Evolutionary conservation across 2,113 vertebrate genomes (phyloP).

Genomic region (Menidia beryllina): DNA sequence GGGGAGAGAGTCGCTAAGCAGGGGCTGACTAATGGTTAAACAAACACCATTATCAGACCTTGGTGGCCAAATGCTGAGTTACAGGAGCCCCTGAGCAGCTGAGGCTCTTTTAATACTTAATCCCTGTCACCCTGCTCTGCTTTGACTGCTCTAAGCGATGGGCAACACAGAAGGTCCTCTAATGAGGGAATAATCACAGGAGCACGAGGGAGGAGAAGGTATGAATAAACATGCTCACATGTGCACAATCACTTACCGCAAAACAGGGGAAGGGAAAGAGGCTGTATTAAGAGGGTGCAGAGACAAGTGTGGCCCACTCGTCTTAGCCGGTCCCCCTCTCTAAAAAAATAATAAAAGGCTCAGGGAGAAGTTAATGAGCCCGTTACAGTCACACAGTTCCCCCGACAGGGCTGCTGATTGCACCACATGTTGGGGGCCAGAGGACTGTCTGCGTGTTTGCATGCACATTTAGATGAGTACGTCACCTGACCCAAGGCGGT

Average conservation of each 20-base stretch:
- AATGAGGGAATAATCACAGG: constrained; percentile 64
- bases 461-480: constrained; percentile 18
- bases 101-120: constrained; percentile 75
- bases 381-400: constrained; percentile 55
- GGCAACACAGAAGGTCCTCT: constrained; percentile 40
- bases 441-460: constrained; percentile 33
- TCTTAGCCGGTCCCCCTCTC: constrained; percentile 52
- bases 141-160: constrained; percentile 41
- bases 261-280: constrained; percentile 19
- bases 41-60: constrained; percentile 81
- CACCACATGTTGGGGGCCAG: constrained; percentile 60
- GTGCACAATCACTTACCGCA: constrained; percentile 37
- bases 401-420: constrained; percentile 64
- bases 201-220: constrained; percentile 33
- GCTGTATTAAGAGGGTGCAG: constrained; percentile 27
- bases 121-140: constrained; percentile 62
- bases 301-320: constrained; percentile 42
- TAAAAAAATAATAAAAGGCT: constrained; percentile 58
- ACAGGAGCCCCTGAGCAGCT: constrained; percentile 70
- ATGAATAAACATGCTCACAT: constrained; percentile 30
- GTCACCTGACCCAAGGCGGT: constrained; percentile 63
- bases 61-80: constrained; percentile 66
- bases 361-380: constrained; percentile 72
- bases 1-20: constrained; percentile 68
- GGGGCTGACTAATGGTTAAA: constrained; percentile 82